Percentiles rank a stretch among this genome's conserved stretches.
Conservation (phyloP, 2,113 vertebrate genomes). For the Phalacrocorax pelagicus region DNA sequence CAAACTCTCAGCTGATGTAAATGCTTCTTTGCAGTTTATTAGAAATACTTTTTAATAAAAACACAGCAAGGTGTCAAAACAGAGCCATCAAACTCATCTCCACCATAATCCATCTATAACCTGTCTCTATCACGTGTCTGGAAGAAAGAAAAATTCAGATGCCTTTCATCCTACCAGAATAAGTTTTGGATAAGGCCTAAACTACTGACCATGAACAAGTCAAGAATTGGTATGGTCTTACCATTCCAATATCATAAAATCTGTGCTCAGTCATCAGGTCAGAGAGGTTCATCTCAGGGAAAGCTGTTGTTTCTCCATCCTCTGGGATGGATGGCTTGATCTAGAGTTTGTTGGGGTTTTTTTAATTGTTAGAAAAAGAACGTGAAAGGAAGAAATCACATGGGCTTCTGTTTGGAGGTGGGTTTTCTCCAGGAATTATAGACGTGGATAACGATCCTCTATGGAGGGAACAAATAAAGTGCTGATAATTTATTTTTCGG, state of each 20-base stretch:
- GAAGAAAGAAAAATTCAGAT: not conserved
- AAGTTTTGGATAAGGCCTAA: not conserved
- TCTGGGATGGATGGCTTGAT: not conserved
- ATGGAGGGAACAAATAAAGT: not conserved
- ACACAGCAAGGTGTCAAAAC: constrained; percentile 13
- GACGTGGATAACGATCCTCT: not conserved
- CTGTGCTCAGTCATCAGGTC: not conserved
- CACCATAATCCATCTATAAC: not conserved
- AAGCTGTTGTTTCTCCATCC: not conserved
- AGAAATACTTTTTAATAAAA: constrained; percentile 54
- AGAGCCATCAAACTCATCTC: not conserved
- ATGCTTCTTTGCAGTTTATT: constrained; percentile 65
- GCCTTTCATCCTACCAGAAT: not conserved
- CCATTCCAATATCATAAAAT: not conserved
- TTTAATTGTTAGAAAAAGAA: not conserved
- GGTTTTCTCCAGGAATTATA: not conserved
- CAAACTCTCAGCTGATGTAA: constrained; percentile 61
- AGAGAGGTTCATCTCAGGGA: not conserved
- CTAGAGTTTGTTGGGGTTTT: not conserved
- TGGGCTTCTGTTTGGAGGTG: not conserved
- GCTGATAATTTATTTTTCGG: not conserved
- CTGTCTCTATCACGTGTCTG: not conserved
- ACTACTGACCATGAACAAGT: not conserved
- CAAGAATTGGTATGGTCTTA: not conserved
- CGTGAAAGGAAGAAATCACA: not conserved